Percentiles rank a stretch among this genome's conserved stretches.
phyloP scores from a whole-genome alignment of 37 sponge, comb jelly and placozoan species.

The Haliclona indistincta region DNA sequence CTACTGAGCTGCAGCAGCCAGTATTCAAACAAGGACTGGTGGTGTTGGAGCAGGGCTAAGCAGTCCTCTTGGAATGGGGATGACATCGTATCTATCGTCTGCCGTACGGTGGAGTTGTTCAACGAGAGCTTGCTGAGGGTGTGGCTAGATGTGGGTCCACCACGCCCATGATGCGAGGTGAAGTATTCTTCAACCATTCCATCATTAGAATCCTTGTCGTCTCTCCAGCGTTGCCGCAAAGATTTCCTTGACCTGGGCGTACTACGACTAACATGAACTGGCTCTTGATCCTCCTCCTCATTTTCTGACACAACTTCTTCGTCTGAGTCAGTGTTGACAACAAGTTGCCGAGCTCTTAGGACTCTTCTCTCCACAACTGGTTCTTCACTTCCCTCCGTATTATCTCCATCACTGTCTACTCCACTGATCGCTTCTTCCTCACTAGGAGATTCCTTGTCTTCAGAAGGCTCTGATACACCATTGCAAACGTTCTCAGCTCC shows the following conservation, averaged over 20 bases:
- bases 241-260: background rate
- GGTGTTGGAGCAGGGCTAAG: conserved; percentile 11
- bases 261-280: background rate
- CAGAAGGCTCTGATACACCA: background rate
- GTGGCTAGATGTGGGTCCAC: conserved; percentile 52
- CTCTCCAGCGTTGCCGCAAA: conserved; percentile 8
- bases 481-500: too few species aligned
- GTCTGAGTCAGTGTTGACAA: background rate
- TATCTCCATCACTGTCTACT: background rate
- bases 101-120: conserved; percentile 12
- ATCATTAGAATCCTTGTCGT: background rate
- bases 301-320: background rate
- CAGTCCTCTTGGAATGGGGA: conserved; percentile 19
- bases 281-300: background rate
- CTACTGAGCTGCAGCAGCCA: conserved; percentile 64
- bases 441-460: background rate
- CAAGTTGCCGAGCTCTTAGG: background rate
- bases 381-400: background rate
- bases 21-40: conserved; percentile 34
- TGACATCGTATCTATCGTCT: conserved; percentile 1
- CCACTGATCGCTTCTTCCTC: background rate
- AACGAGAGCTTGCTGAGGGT: conserved; percentile 38
- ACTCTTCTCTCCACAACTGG: background rate
- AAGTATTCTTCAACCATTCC: conserved; percentile 57
- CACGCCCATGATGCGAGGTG: conserved; percentile 25